phyloP scores from a whole-genome alignment of 2,888 invertebrate species.

The Cataglyphis rosenhaueri region DNA sequence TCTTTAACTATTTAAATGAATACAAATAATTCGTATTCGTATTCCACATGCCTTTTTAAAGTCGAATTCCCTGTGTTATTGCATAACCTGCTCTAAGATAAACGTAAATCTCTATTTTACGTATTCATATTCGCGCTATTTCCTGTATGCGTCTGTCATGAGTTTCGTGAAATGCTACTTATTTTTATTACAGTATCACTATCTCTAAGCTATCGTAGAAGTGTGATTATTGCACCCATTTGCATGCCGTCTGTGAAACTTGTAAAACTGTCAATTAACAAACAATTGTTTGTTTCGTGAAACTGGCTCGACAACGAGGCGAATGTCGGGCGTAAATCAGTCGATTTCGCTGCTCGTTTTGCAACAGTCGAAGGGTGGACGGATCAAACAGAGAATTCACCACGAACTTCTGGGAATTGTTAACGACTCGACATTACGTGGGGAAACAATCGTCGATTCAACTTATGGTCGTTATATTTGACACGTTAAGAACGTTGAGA shows the following conservation, averaged over 20 bases:
- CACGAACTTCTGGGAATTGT: conserved; percentile 70
- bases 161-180: not conserved
- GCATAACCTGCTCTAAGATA: not conserved
- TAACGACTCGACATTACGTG: conserved; percentile 59
- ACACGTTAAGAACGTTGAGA: conserved; percentile 8
- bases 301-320: conserved; percentile 8
- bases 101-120: not conserved
- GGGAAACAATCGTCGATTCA: conserved; percentile 63
- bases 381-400: conserved; percentile 52
- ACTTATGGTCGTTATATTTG: conserved; percentile 32
- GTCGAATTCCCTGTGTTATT: not conserved
- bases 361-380: conserved; percentile 23
- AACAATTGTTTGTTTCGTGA: conserved; percentile 45
- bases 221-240: conserved; percentile 26
- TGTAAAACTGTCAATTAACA: conserved; percentile 59
- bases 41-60: not conserved
- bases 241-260: conserved; percentile 1
- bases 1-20: not conserved
- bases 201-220: conserved; percentile 1
- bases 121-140: not conserved
- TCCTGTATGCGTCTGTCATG: not conserved
- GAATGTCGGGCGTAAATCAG: conserved; percentile 53
- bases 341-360: conserved; percentile 53
- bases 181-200: not conserved
- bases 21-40: not conserved